Evolutionary conservation across 2,113 vertebrate genomes (phyloP), one percentile per base, ranked within the genome.

Genomic region (Parus major): DNA sequence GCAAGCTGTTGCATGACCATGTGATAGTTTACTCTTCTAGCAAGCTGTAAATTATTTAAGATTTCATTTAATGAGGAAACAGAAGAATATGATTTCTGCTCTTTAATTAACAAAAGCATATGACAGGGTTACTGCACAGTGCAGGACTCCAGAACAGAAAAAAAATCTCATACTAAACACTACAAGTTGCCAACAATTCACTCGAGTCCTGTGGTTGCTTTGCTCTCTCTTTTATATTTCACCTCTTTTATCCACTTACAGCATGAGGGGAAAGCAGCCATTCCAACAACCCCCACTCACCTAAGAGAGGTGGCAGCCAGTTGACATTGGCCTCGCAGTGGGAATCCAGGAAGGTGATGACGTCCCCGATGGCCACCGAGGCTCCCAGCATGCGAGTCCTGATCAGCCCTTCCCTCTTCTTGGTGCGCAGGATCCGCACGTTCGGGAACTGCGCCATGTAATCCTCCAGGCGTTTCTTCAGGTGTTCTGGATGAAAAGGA

Each of bases 301-400:
- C 99, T 6, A 99, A 91, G 73, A 99, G 96, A 3, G 99, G 99
- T 0, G 99, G 99, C 47, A 99, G 98, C 99, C 99, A 99, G 98
- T 99, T 99, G 90, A 99, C 98, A 1, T 99, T 99, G 94, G 99
- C 98, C 92, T 99, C 99, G 10, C 99, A 99, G 94, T 99, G 99
- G 2, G 99, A 99, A 88, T 99, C 99, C 91, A 99, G 97, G 98
- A 99, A 99, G 10, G 99, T 99, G 98, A 99, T 99, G 96, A 99
- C 99, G 1, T 99, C 98, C 52, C 99, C 99, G 29, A 94, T 98
- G 2, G 99, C 99, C 4, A 97, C 98, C 0, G 97, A 98, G 36
- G 99, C 99, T 13, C 99, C 99, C 70, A 99, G 97, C 97, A 99
- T 98, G 7, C 99, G 98, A 2, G 99, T 99, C 77, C 99, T 90